Percentiles rank a stretch among this genome's conserved stretches.
These are phyloP conservation scores for Arenaria interpres DNA, from an alignment of 2,113 vertebrate genomes.

Conservation along the genomic window DNA sequence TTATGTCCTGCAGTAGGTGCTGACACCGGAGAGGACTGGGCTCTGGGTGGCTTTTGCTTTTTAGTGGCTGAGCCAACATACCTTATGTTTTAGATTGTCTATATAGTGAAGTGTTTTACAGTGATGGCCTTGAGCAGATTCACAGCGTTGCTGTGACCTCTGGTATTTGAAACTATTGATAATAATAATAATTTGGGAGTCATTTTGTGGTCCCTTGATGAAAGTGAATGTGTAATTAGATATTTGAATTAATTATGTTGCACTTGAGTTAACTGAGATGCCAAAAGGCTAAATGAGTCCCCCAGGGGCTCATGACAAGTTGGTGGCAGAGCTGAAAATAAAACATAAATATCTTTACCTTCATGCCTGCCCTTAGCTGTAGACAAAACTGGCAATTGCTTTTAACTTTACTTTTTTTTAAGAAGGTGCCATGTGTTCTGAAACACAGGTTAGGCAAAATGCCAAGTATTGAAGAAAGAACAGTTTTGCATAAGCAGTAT, in stretches of 20 bases:
- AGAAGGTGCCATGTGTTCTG: background rate
- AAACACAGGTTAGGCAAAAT: background rate
- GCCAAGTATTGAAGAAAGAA: background rate
- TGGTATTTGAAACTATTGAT: background rate
- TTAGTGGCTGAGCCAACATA: background rate
- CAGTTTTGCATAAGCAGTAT: background rate
- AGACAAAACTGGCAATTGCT: background rate
- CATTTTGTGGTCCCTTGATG: background rate
- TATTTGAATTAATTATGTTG: background rate
- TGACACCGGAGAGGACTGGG: background rate
- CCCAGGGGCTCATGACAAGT: background rate
- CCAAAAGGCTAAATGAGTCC: constrained; percentile 2
- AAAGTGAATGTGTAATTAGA: background rate
- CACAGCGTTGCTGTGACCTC: background rate
- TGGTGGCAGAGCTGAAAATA: background rate
- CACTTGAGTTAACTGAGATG: background rate
- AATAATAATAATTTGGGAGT: background rate
- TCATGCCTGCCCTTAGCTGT: background rate
- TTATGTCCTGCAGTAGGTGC: background rate
- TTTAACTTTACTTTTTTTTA: background rate
- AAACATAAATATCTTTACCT: background rate
- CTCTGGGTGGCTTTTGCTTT: background rate
- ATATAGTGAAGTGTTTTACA: background rate
- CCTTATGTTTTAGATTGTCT: background rate
- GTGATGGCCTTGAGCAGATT: background rate